These are phyloP conservation scores for Limnephilus rhombicus DNA, from an alignment of 2,888 invertebrate species.

Conservation along the genomic window DNA sequence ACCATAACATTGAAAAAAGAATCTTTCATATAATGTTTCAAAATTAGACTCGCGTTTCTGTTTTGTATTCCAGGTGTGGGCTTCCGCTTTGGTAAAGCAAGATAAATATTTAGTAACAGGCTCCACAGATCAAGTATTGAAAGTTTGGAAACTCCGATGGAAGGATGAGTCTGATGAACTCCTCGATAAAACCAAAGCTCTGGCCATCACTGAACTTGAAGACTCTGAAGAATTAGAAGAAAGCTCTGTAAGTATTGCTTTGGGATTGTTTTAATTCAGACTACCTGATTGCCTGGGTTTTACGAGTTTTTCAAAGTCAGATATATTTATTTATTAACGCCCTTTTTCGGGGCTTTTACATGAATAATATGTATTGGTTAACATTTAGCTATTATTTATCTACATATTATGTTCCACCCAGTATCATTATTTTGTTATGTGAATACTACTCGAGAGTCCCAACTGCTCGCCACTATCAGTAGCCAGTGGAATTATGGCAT, in stretches of 20 bases:
- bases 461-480: no score
- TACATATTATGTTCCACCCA: no score
- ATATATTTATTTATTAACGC: not conserved
- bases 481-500: no score
- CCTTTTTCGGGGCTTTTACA: no score
- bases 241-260: slow-evolving; percentile 74
- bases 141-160: slow-evolving; percentile 88
- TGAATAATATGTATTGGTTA: no score
- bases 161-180: slow-evolving; percentile 75
- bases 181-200: slow-evolving; percentile 74
- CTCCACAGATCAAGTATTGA: slow-evolving; percentile 88
- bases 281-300: not conserved
- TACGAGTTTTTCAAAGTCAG: no score
- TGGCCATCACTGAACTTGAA: slow-evolving; percentile 77
- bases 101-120: slow-evolving; percentile 93
- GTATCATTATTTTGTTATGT: no score
- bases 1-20: no score
- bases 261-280: not conserved
- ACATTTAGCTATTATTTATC: no score
- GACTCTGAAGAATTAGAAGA: slow-evolving; percentile 78
- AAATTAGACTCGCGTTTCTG: slow-evolving; percentile 49
- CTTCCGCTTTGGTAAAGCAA: slow-evolving; percentile 86
- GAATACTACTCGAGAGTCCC: no score
- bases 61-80: slow-evolving; percentile 84
- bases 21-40: slow-evolving; percentile 7